Evolutionary conservation across 2,888 invertebrate species (phyloP), one percentile per base, ranked within the genome.

Genomic region (Atherix ibis): DNA sequence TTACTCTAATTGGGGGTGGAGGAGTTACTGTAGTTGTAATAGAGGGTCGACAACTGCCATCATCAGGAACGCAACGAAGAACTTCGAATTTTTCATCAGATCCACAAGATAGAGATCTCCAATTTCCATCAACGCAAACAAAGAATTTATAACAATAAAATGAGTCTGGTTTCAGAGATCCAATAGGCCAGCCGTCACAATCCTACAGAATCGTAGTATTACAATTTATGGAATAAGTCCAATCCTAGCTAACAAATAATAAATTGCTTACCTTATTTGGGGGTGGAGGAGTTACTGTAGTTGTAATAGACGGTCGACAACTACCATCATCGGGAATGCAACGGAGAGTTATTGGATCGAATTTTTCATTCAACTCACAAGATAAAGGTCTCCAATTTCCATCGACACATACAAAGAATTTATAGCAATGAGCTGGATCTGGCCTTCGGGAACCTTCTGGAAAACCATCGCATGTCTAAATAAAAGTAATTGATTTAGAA

Each of bases 11-110:
- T n/a, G n/a, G n/a, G n/a, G n/a, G n/a, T n/a, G n/a, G n/a, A n/a
- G n/a, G n/a, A 10, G 22, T 22, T 10, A 10, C 10, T 22, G 22
- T 22, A 22, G 22, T 22, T 8, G 22, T 22, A 8, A 10, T 6
- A 8, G 6, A 8, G 6, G 22, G 53, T 48, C 2, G 54, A 46
- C 50, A 50, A 54, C 15, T 54, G 54, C 2, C 22, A 22, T 22
- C 22, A 22, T 22, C 22, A 10, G 22, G 22, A 22, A 22, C 22
- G 10, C 22, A 22, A 22, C 10, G 22, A 22, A 8, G 6, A 22
- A 8, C 22, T 8, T 22, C 22, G 6, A 6, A 22, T 10, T 8
- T 22, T 8, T 22, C 6, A 22, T 10, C 6, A 10, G 22, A 10
- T 10, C 10, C 22, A 10, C 22, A 22, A 22, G 6, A 22, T 8